Evolutionary conservation across 2,797 vertebrate species (phyloP), one percentile per base, ranked within the genome.

Genomic region (Schizothorax lantsangensis): DNA sequence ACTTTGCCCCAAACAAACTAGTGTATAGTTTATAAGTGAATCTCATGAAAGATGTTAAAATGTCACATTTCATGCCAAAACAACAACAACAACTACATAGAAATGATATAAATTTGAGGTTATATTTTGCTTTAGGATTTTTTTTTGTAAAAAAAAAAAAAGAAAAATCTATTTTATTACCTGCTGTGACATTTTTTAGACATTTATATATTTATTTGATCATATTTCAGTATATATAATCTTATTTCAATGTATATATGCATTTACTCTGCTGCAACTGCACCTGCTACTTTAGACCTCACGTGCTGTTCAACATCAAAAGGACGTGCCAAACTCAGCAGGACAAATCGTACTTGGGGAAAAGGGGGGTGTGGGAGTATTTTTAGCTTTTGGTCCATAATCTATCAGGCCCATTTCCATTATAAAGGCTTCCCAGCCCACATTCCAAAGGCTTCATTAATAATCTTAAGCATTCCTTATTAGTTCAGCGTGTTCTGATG

Each of bases 391-490:
- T 12, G 73, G 43, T 54, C 19, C 59, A 81, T 87, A 81, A 90
- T 86, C 86, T 89, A 86, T 47, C 92, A 78, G 0, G 79, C 47
- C 77, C 73, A 94, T 94, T 92, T 94, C 88, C 93, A 93, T 94
- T 90, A 94, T 90, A 93, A 93, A 91, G 88, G 85, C 79, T 91
- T 88, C 90, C 83, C 91, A 90, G 81, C 79, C 87, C 85, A 88
- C 91, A 90, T 93, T 93, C 91, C 91, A 91, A 89, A 77, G 87
- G 90, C 40, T 91, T 94, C 92, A 94, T 94, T 94, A 94, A 93
- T 93, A 93, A 94, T 91, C 88, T 87, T 92, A 91, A 91, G 66
- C 72, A 84, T 89, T 91, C 90, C 93, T 92, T 88, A 90, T 83
- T 38, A 80, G 91, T 92, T 91, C 88, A 91, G 72, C 91, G 8